Conservation (phyloP, 2,113 vertebrate genomes). For the Columba livia region DNA sequence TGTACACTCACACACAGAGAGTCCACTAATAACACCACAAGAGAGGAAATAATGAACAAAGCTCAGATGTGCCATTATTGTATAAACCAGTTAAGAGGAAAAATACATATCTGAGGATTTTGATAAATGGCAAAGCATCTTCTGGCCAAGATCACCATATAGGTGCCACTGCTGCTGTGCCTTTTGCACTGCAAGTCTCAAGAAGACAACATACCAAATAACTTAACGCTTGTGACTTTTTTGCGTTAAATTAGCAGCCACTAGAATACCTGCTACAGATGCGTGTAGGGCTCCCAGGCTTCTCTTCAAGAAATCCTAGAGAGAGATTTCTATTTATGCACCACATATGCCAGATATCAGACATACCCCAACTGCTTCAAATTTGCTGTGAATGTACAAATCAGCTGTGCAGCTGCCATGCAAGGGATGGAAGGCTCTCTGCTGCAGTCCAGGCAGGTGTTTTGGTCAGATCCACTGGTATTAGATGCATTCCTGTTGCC, state of each 20-base stretch:
- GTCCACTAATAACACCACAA: not conserved
- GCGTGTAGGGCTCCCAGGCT: not conserved
- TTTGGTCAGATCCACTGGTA: not conserved
- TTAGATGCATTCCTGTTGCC: not conserved
- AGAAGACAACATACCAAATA: not conserved
- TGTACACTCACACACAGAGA: fast-evolving
- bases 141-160: not conserved
- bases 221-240: not conserved
- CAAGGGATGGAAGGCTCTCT: fast-evolving
- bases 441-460: not conserved
- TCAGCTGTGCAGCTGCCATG: not conserved
- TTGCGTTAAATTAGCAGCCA: not conserved
- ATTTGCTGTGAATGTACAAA: not conserved
- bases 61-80: not conserved
- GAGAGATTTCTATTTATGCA: not conserved
- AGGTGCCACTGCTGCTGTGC: not conserved
- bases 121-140: not conserved
- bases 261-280: not conserved
- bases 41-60: not conserved
- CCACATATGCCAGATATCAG: not conserved
- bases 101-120: not conserved
- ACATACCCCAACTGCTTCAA: not conserved
- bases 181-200: not conserved
- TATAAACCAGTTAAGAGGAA: not conserved
- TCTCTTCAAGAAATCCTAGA: conserved; percentile 6